phyloP scores from a whole-genome alignment of 2,113 vertebrate genomes.

The Psammodynastes pulverulentus region DNA sequence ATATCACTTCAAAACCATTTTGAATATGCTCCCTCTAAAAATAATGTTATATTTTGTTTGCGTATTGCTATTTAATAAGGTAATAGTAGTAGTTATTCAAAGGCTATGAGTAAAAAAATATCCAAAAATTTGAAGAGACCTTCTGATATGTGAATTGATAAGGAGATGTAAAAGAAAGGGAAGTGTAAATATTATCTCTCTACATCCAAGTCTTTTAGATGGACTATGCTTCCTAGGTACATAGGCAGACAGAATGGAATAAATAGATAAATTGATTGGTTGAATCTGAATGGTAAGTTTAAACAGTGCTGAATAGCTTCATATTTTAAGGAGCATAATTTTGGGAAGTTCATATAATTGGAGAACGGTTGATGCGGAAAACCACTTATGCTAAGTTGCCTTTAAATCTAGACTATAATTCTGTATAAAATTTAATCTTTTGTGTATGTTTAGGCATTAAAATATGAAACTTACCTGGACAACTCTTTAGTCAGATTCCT shows the following conservation, averaged over 20 bases:
- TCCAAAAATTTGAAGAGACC: not conserved
- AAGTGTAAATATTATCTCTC: not conserved
- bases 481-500: conserved; percentile 87
- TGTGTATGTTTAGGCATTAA: conserved; percentile 80
- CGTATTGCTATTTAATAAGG: not conserved
- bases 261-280: not conserved
- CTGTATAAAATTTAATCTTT: conserved; percentile 9
- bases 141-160: not conserved
- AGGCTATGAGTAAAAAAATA: not conserved
- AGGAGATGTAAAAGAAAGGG: not conserved
- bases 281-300: not conserved
- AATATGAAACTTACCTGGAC: conserved; percentile 91
- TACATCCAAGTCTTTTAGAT: not conserved
- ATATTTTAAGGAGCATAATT: not conserved
- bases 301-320: not conserved
- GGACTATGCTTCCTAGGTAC: not conserved
- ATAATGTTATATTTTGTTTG: not conserved
- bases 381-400: not conserved
- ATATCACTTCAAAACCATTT: not conserved
- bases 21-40: not conserved
- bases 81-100: not conserved
- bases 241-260: not conserved
- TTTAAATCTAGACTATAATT: not conserved
- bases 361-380: not conserved
- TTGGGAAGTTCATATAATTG: not conserved